Conservation (phyloP, 1,140 invertebrate species). For the Macrocentrus cingulum region DNA sequence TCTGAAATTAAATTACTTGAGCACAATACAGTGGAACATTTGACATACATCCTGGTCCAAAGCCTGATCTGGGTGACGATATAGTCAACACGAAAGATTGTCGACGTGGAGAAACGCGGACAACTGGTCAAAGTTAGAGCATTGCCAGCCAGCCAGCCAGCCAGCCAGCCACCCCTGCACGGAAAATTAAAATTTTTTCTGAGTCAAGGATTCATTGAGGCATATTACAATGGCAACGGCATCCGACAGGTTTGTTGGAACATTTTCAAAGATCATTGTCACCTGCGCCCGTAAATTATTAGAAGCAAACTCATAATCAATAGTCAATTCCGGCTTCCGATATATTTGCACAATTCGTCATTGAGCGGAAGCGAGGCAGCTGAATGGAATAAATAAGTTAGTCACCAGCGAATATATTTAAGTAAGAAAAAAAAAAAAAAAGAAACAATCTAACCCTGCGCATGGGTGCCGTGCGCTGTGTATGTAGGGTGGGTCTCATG, state of each 20-base stretch:
- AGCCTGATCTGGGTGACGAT: background rate
- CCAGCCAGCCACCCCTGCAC: no score
- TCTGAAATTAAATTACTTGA: background rate
- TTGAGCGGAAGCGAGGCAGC: background rate
- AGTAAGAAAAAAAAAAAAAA: background rate
- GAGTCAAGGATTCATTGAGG: background rate
- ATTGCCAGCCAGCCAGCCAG: no score
- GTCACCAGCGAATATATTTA: background rate
- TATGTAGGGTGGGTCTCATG: conserved; percentile 16
- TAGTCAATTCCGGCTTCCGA: conserved; percentile 7
- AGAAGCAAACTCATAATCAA: no score
- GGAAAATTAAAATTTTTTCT: no score
- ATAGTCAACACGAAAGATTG: no score
- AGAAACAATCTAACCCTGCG: conserved; percentile 5
- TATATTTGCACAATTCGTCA: background rate
- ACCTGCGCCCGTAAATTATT: no score
- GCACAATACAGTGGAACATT: background rate
- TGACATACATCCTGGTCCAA: background rate
- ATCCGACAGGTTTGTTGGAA: conserved; percentile 1
- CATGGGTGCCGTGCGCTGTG: background rate
- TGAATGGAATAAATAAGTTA: conserved; percentile 2
- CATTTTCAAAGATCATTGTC: background rate
- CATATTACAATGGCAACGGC: conserved; percentile 4
- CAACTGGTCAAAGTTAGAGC: no score
- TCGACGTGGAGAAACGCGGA: no score